Evolutionary conservation across 1,140 invertebrate species (phyloP).

Genomic region (Hylyphantes graminicola): DNA sequence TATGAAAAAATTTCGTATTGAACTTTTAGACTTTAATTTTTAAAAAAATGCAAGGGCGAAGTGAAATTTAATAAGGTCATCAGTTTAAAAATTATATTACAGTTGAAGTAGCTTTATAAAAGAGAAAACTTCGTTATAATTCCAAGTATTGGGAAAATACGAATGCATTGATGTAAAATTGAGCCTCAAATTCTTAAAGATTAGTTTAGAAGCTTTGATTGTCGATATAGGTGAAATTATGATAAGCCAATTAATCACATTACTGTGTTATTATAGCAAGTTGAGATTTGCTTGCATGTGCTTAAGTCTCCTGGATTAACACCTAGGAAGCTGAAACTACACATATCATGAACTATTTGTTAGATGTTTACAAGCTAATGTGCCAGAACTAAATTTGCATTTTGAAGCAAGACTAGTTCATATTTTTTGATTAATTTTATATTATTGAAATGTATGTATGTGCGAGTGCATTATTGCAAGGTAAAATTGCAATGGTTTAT

Average conservation of each 20-base stretch:
- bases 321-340: neutral
- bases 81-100: too few relatives aligned
- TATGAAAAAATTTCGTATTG: too few relatives aligned
- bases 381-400: conserved; percentile 2
- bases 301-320: neutral
- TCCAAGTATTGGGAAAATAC: neutral
- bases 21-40: too few relatives aligned
- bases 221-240: neutral
- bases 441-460: neutral
- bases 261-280: neutral
- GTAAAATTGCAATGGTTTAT: neutral
- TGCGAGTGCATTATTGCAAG: neutral
- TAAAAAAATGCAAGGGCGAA: too few relatives aligned
- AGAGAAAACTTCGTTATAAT: too few relatives aligned
- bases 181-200: neutral
- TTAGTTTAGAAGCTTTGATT: neutral
- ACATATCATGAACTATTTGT: conserved; percentile 44
- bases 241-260: neutral
- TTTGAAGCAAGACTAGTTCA: neutral
- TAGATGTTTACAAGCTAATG: conserved; percentile 12
- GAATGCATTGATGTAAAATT: neutral
- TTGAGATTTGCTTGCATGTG: neutral
- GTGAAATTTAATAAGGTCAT: too few relatives aligned
- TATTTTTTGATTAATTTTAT: neutral
- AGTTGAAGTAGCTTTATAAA: too few relatives aligned